Evolutionary conservation across 2,113 vertebrate species (phyloP).

Genomic region (Mobula birostris): DNA sequence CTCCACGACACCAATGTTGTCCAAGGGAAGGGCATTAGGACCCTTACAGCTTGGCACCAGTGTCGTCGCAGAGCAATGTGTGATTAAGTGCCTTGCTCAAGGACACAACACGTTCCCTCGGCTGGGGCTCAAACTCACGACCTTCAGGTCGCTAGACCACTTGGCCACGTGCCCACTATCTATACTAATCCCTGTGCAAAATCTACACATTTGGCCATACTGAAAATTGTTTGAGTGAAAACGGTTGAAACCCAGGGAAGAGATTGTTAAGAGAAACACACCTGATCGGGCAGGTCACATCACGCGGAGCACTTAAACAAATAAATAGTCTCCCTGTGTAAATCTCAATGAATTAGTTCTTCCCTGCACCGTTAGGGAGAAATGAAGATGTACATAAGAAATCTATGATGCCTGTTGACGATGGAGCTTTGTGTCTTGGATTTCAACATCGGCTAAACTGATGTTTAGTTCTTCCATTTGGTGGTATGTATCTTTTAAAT

Average conservation of each 20-base stretch:
- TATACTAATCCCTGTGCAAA: not conserved
- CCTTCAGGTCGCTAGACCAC: too few relatives aligned
- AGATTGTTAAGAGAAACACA: not conserved
- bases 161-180: not conserved
- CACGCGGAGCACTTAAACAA: not conserved
- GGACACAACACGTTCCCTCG: too few relatives aligned
- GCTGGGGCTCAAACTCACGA: too few relatives aligned
- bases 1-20: too few relatives aligned
- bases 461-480: slow-evolving; percentile 31
- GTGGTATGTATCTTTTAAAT: slow-evolving; percentile 28
- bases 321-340: not conserved
- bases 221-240: not conserved
- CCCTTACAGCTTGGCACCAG: too few relatives aligned
- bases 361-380: not conserved
- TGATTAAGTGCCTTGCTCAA: too few relatives aligned
- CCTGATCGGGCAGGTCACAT: not conserved
- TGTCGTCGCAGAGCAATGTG: too few relatives aligned
- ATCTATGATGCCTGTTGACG: not conserved
- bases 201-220: not conserved
- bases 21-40: too few relatives aligned
- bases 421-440: not conserved
- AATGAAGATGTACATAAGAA: slow-evolving; percentile 14
- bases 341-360: not conserved
- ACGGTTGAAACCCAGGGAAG: not conserved
- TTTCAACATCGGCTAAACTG: not conserved